Evolutionary conservation across 2,888 invertebrate genomes (phyloP), one percentile per base, ranked within the genome.

Genomic region (Keiferia lycopersicella): DNA sequence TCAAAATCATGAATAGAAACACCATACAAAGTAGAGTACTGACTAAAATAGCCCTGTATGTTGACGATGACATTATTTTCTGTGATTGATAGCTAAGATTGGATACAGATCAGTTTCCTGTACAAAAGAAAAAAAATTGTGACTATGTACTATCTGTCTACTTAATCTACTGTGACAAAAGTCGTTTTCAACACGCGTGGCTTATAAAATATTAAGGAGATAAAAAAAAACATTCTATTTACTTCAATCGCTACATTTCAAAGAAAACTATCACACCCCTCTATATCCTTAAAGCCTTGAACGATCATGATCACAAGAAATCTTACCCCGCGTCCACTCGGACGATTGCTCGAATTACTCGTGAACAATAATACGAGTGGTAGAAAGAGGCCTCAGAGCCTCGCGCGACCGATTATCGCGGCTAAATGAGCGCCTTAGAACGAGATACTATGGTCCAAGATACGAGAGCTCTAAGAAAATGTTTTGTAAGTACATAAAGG

Each of bases 351-450:
- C 80, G 85, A 87, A 86, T 87, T 84, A 87, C 84, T 83, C 79
- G 81, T 79, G 83, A 78, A 79, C 78, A 76, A 84, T 82, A 84
- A 87, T 84, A 82, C 82, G 18, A 79, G 2, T 6, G n/a, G 41
- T 41, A n/a, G n/a, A 16, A 45, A 79, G 66, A 57, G 69, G 65
- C 74, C 72, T 78, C 77, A 14, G 30, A 53, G 14, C 0, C 26
- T 7, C 30, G 16, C 30, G 26, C 34, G 34, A n/a, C 77, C 87
- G 88, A 89, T 89, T 88, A 89, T 88, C 83, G 88, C 87, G 88
- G 85, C 81, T 79, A 88, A 87, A 88, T 89, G 88, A 87, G 86
- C 87, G 85, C 83, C 86, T 87, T 83, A 82, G 79, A 79, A 75
- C 71, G 70, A 57, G 65, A 16, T 14, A 14, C 10, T 62, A 6